Conservation (phyloP, 2,113 vertebrate genomes). For the Gymnobelideus leadbeateri region DNA sequence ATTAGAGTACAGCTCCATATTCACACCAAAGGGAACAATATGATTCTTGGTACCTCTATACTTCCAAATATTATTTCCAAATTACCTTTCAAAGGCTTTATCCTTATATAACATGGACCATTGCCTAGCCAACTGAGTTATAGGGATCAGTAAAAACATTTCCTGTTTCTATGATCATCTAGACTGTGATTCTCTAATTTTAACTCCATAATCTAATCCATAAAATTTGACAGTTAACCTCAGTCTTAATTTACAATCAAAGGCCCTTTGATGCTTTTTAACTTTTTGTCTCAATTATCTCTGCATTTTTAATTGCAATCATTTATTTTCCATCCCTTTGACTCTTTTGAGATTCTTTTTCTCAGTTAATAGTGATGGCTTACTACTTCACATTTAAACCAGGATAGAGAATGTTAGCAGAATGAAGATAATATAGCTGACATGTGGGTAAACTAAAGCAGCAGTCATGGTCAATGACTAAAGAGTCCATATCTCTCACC, state of each 20-base stretch:
- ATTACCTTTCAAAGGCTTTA: background rate
- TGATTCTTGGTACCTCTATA: background rate
- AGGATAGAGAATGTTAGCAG: background rate
- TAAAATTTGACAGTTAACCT: background rate
- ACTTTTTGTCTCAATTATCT: background rate
- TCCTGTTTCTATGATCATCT: background rate
- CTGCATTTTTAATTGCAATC: conserved; percentile 2
- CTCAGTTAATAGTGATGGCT: background rate
- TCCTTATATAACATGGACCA: conserved; percentile 1
- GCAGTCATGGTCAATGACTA: background rate
- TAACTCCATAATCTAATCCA: background rate
- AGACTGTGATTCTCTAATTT: conserved; percentile 4
- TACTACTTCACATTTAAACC: background rate
- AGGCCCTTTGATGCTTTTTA: conserved; percentile 2
- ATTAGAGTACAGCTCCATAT: conserved; percentile 24
- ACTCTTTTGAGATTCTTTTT: background rate
- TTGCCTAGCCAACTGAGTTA: background rate
- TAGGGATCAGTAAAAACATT: background rate
- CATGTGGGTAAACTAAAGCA: background rate
- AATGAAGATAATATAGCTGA: background rate
- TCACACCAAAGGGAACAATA: background rate
- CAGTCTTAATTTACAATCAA: background rate
- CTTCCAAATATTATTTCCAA: conserved; percentile 28
- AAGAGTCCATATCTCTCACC: background rate
- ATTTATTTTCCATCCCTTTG: background rate